These are phyloP conservation scores for Rhabdomys dilectus DNA, from an alignment of 2,113 vertebrate genomes.

Conservation along the genomic window DNA sequence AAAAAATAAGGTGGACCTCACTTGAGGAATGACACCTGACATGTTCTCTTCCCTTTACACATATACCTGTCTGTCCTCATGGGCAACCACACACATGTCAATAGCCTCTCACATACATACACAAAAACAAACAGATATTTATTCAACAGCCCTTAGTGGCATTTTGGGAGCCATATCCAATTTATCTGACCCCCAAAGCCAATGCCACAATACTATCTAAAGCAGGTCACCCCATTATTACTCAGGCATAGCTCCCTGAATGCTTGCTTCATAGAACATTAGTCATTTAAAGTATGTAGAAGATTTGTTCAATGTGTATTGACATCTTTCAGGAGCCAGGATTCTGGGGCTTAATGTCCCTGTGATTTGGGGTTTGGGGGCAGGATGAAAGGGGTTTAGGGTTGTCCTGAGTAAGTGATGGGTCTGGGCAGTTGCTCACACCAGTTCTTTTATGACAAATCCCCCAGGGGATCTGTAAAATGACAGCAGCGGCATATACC, in stretches of 20 bases:
- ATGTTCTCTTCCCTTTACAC: not conserved
- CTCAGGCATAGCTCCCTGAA: not conserved
- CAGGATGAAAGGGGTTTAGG: not conserved
- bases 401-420: not conserved
- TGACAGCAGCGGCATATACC: not conserved
- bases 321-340: not conserved
- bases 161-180: not conserved
- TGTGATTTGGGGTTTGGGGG: not conserved
- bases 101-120: not conserved
- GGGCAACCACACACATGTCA: not conserved
- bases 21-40: not conserved
- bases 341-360: too few species aligned
- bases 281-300: not conserved
- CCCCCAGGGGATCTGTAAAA: not conserved
- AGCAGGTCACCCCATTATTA: not conserved
- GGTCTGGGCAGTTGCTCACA: not conserved
- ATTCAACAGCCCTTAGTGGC: not conserved
- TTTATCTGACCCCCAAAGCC: not conserved
- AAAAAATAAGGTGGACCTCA: not conserved
- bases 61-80: not conserved
- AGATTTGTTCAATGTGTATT: not conserved
- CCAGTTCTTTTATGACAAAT: rapidly evolving
- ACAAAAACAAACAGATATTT: not conserved
- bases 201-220: not conserved
- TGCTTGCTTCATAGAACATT: not conserved